Evolutionary conservation across 2,888 invertebrate genomes (phyloP).

Genomic region (Spatulosminthurus flaviceps): DNA sequence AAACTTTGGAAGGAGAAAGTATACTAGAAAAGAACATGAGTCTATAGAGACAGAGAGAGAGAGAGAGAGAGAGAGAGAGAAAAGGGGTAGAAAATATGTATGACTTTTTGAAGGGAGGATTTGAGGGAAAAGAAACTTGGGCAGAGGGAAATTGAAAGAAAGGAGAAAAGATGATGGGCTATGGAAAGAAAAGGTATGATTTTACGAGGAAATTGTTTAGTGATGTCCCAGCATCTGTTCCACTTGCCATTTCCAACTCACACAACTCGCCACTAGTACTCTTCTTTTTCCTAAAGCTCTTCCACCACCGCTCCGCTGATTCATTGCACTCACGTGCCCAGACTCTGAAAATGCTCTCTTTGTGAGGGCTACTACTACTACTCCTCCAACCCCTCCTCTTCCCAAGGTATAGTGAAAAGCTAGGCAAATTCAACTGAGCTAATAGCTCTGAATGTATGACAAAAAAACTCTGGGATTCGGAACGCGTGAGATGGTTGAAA

Average conservation of each 20-base stretch:
- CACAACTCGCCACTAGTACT: conserved; percentile 30
- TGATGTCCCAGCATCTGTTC: conserved; percentile 51
- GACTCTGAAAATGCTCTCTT: conserved; percentile 34
- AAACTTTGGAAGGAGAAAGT: no score
- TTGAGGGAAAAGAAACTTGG: conserved; percentile 18
- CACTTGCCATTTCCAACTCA: conserved; percentile 32
- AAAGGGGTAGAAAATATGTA: conserved; percentile 32
- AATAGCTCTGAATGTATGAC: conserved; percentile 5
- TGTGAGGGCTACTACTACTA: background rate
- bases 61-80: conserved; percentile 28
- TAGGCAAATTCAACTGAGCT: background rate
- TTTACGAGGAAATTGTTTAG: conserved; percentile 52
- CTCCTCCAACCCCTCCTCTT: background rate
- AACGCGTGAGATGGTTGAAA: conserved; percentile 27
- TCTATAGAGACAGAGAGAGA: no score
- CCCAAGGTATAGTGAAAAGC: background rate
- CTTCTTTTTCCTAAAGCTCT: background rate
- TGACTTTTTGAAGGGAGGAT: conserved; percentile 28
- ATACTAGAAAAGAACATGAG: no score
- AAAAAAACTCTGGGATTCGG: conserved; percentile 22
- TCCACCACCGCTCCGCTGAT: conserved; percentile 41
- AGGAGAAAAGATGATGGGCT: conserved; percentile 29
- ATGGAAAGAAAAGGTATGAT: conserved; percentile 42
- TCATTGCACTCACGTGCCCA: conserved; percentile 49
- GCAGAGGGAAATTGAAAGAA: background rate